Evolutionary conservation across 2,113 vertebrate species (phyloP).

Genomic region (Pao palembangensis): DNA sequence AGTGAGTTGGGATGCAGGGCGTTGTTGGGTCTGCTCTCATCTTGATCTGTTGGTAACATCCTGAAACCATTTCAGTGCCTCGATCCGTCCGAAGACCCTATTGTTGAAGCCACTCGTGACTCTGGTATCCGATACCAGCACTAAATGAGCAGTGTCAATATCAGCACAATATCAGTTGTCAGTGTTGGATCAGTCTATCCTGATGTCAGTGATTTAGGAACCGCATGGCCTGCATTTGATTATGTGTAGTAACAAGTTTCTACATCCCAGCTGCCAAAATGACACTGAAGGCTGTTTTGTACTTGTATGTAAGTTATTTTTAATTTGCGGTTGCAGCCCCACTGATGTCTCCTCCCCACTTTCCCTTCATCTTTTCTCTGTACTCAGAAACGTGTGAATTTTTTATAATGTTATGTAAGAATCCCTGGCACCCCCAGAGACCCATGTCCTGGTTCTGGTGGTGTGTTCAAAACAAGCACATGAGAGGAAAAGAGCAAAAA

Average conservation of each 20-base stretch:
- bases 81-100: no score
- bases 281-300: conserved; percentile 43
- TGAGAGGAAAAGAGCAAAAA: conserved; percentile 33
- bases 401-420: conserved; percentile 78
- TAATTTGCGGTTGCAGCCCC: conserved; percentile 49
- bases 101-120: no score
- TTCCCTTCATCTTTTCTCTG: conserved; percentile 31
- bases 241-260: conserved; percentile 1
- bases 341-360: neutral
- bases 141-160: no score
- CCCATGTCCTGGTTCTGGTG: conserved; percentile 71
- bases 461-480: conserved; percentile 66
- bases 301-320: conserved; percentile 53
- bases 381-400: conserved; percentile 75
- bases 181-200: no score
- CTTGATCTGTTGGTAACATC: no score
- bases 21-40: neutral
- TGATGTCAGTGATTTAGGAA: conserved; percentile 7
- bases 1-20: neutral
- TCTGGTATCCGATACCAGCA: no score
- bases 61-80: no score
- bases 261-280: conserved; percentile 28
- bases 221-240: conserved; percentile 32
- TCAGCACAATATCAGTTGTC: no score
- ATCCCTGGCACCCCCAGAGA: conserved; percentile 67